These are phyloP conservation scores for Zaprionus lineosus DNA, from an alignment of 2,888 invertebrate genomes.

Conservation along the genomic window DNA sequence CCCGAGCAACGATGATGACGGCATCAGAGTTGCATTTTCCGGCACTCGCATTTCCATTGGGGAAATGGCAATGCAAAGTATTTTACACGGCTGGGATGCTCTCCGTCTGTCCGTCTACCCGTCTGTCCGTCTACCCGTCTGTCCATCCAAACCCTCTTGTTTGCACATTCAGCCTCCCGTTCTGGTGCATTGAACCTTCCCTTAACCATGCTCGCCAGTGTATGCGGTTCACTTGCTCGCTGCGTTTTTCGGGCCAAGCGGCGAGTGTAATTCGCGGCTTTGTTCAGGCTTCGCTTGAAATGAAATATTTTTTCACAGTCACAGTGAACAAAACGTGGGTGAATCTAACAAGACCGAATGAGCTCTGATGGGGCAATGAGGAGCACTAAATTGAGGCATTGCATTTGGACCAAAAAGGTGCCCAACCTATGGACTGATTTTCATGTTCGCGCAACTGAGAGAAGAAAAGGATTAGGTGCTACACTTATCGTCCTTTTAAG, in stretches of 20 bases:
- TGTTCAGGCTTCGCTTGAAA: conserved; percentile 35
- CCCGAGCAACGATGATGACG: conserved; percentile 13
- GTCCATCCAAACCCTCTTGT: no score
- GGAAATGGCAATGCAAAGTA: conserved; percentile 49
- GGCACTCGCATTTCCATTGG: conserved; percentile 58
- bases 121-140: conserved; percentile 4
- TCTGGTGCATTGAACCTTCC: conserved; percentile 54
- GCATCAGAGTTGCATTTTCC: conserved; percentile 62
- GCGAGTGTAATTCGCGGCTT: conserved; percentile 41
- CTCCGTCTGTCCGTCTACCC: conserved; percentile 3
- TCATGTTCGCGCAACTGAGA: no score
- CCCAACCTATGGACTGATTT: no score
- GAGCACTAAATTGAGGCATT: no score
- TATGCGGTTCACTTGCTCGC: conserved; percentile 47
- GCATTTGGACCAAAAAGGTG: no score
- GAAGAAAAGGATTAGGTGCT: no score
- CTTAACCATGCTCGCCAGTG: conserved; percentile 18
- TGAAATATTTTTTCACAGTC: conserved; percentile 35
- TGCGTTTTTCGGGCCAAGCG: conserved; percentile 31
- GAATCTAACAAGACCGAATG: no score
- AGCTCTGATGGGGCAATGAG: no score
- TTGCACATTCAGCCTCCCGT: conserved; percentile 24
- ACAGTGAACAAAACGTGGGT: no score
- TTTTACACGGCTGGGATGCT: conserved; percentile 50
- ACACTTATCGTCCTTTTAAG: no score